These are phyloP conservation scores for Choreutis nemorana DNA, from an alignment of 2,888 invertebrate species.

Conservation along the genomic window DNA sequence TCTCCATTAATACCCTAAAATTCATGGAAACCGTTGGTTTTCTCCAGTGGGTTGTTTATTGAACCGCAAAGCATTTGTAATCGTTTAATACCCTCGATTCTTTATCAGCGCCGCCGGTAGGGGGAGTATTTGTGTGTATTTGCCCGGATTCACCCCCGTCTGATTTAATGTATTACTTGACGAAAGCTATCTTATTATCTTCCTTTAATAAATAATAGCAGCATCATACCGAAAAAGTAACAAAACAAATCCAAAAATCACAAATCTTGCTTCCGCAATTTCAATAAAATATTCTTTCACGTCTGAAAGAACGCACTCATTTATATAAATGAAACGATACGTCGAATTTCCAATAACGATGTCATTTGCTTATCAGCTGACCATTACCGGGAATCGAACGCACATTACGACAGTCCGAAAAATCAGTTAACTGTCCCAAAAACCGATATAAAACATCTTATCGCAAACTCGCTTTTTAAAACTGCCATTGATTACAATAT, in stretches of 20 bases:
- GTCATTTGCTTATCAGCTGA: slow-evolving; percentile 66
- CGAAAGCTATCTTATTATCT: slow-evolving; percentile 52
- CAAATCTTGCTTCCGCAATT: no score
- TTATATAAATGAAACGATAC: no score
- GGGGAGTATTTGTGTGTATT: slow-evolving; percentile 34
- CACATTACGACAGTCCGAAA: slow-evolving; percentile 58
- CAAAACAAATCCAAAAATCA: no score
- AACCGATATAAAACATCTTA: slow-evolving; percentile 56
- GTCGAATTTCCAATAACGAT: slow-evolving; percentile 62
- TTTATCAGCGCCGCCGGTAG: slow-evolving; percentile 57
- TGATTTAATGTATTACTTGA: slow-evolving; percentile 45
- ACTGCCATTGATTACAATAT: slow-evolving; percentile 53
- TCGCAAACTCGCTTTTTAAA: slow-evolving; percentile 44
- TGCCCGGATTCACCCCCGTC: slow-evolving; percentile 33
- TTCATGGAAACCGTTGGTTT: slow-evolving; percentile 45
- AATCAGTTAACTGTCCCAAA: slow-evolving; percentile 31
- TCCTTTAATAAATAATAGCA: slow-evolving; percentile 11
- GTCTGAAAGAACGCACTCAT: no score
- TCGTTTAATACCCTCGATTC: slow-evolving; percentile 68
- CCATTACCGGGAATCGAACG: slow-evolving; percentile 65
- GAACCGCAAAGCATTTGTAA: slow-evolving; percentile 66
- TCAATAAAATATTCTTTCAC: slow-evolving; percentile 11
- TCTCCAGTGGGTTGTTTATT: slow-evolving; percentile 54
- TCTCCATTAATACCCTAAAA: no score
- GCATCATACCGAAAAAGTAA: slow-evolving; percentile 1